Conservation (phyloP, 2,888 invertebrate genomes). For the Liodrosophila aerea region DNA sequence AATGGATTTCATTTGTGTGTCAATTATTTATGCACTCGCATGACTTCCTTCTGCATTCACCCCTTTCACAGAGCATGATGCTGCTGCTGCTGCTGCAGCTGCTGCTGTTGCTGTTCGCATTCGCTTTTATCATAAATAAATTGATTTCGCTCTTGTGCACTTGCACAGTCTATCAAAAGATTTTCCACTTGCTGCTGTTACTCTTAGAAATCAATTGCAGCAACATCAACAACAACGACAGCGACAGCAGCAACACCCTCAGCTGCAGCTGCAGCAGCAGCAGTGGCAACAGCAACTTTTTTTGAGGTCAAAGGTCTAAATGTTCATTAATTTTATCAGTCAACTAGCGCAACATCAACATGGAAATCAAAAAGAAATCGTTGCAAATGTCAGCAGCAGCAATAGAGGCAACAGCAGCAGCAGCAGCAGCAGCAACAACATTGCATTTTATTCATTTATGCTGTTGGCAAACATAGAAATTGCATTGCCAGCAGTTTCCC, state of each 20-base stretch:
- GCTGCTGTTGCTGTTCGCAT: conserved; percentile 1
- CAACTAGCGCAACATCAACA: conserved; percentile 22
- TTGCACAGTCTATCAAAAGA: conserved; percentile 36
- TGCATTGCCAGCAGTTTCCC: conserved; percentile 43
- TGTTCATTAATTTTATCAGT: conserved; percentile 70
- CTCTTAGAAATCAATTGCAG: conserved; percentile 42
- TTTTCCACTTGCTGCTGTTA: conserved; percentile 17
- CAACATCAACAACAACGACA: conserved; percentile 14
- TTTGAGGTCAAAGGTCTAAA: conserved; percentile 61
- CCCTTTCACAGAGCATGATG: conserved; percentile 5
- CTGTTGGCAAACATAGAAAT: conserved; percentile 59
- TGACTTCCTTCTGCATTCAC: conserved; percentile 38
- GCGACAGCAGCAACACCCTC: conserved; percentile 8
- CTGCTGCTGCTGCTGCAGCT: conserved; percentile 10
- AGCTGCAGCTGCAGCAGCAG: conserved; percentile 12
- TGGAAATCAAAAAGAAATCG: conserved; percentile 56
- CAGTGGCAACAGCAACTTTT: conserved; percentile 30
- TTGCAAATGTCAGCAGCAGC: conserved; percentile 56
- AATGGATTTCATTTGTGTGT: conserved; percentile 44
- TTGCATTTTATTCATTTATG: conserved; percentile 55
- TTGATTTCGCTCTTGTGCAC: conserved; percentile 47
- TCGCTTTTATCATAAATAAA: conserved; percentile 52
- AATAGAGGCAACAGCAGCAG: conserved; percentile 13
- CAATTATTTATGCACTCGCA: conserved; percentile 46
- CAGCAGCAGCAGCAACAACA: conserved; percentile 14